phyloP scores from a whole-genome alignment of 2,113 vertebrate genomes.

The Notarius quadriscutis region DNA sequence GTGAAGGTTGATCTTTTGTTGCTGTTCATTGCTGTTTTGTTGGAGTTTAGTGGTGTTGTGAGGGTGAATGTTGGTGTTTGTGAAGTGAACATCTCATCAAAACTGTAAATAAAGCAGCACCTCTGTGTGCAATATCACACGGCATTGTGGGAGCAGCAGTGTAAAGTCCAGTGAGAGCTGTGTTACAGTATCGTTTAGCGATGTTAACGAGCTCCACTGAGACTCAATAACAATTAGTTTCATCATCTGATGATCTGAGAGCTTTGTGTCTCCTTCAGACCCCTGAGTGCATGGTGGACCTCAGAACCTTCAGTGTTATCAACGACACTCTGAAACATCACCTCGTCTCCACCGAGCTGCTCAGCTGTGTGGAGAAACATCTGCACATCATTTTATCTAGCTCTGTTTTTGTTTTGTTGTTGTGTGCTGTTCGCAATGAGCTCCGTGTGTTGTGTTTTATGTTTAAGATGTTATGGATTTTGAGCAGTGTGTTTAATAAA shows the following conservation, averaged over 20 bases:
- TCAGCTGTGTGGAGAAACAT: neutral
- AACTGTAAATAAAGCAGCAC: neutral
- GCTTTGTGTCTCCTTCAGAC: slow-evolving; percentile 14
- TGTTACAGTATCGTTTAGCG: slow-evolving; percentile 42
- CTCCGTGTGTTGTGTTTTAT: no score
- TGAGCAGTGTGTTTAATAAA: no score
- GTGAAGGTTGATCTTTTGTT: neutral
- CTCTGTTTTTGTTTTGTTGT: neutral
- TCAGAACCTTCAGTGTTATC: neutral
- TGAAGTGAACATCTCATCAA: no score
- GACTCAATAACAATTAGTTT: slow-evolving; percentile 53
- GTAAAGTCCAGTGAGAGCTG: slow-evolving; percentile 20
- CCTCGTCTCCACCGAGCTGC: neutral
- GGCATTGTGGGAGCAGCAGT: slow-evolving; percentile 1
- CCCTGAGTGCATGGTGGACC: neutral
- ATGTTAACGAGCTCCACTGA: slow-evolving; percentile 43
- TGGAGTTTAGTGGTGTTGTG: neutral
- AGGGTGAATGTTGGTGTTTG: neutral
- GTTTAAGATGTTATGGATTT: no score
- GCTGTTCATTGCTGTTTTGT: neutral
- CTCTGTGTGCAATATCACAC: neutral
- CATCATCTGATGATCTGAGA: slow-evolving; percentile 44
- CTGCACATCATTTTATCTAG: neutral
- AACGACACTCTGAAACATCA: neutral
- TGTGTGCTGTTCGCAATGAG: neutral